These are phyloP conservation scores for Nemotelus pantherinus DNA, from an alignment of 2,888 invertebrate species.

Conservation along the genomic window DNA sequence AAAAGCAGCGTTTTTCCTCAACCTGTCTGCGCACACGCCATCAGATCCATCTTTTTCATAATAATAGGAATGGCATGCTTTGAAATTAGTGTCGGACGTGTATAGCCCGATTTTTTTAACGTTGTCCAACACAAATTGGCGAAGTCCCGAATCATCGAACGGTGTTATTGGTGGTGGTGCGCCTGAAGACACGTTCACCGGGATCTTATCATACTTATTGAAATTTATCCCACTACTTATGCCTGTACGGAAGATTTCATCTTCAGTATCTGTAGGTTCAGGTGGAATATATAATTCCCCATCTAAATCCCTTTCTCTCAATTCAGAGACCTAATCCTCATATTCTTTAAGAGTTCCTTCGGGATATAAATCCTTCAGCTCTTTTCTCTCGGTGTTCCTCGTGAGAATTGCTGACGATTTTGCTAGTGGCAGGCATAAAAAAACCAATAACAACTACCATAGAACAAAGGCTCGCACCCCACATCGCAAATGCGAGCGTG, in stretches of 20 bases:
- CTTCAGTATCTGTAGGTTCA: conserved; percentile 76
- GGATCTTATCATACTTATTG: conserved; percentile 87
- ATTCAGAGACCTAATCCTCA: no score
- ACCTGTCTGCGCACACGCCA: conserved; percentile 98
- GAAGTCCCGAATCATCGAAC: conserved; percentile 79
- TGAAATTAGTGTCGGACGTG: conserved; percentile 92
- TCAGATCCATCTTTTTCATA: conserved; percentile 82
- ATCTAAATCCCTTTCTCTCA: conserved; percentile 68
- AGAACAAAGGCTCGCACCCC: no score
- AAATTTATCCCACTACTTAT: conserved; percentile 91
- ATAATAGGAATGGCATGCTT: conserved; percentile 90
- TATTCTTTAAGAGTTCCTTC: no score
- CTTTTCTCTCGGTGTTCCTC: no score
- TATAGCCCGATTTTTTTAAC: conserved; percentile 82
- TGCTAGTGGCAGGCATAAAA: no score
- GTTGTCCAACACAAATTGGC: conserved; percentile 78
- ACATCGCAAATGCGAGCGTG: no score
- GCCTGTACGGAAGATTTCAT: conserved; percentile 74
- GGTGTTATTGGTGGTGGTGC: conserved; percentile 70
- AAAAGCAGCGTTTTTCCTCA: conserved; percentile 99
- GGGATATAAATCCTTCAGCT: no score
- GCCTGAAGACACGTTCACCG: conserved; percentile 82
- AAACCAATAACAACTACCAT: no score
- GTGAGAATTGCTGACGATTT: no score
- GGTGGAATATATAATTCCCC: conserved; percentile 77